Evolutionary conservation across 92 coral and sea anemone species (phyloP), one percentile per base, ranked within the genome.

Genomic region (Zoanthus solanderi): DNA sequence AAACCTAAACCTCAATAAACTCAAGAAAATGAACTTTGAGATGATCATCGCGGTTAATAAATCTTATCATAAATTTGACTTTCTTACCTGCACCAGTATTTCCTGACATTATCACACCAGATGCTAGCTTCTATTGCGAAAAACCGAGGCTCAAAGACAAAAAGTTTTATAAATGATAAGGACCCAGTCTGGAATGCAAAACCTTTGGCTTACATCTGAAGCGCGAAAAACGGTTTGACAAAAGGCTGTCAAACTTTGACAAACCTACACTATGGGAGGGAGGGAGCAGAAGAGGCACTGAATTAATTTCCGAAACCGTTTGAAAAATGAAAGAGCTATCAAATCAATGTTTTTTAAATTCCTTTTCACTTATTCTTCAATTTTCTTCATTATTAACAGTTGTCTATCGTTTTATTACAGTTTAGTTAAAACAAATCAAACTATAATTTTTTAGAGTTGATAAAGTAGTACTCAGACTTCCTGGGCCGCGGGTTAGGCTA

Each of bases 191-290:
- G 31, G 16, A 12, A 17, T 44, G 71, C 34, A 44, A 17, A 54
- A 75, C 18, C 37, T 11, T 11, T 7, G 9, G 1, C 10, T 50
- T 57, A 78, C 71, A 37, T 79, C 73, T 13, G 74, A 79, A 79
- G 84, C 84, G 84, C 84, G 84, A 61, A 79, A 79, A 79, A 79
- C 84, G 84, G 74, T 79, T 79, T 16, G 65, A 53, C 66, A 23
- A 63, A 17, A 32, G 84, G 53, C 32, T 63, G 84, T 44, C 84
- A 79, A 42, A 7, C 10, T 9, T 50, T 48, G 72, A 37, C 57
- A 8, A 63, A 63, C 18, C 9, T 30, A 46, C 0, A 79, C 84
- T 79, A 23, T 79, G 84, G 31, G 72, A 66, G 72, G 72, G 53
- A 46, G 72, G 71, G 56, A 16, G 45, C 44, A 29, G 31, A 71